phyloP scores from a whole-genome alignment of 2,888 invertebrate genomes.

The Digitonthophagus gazella region DNA sequence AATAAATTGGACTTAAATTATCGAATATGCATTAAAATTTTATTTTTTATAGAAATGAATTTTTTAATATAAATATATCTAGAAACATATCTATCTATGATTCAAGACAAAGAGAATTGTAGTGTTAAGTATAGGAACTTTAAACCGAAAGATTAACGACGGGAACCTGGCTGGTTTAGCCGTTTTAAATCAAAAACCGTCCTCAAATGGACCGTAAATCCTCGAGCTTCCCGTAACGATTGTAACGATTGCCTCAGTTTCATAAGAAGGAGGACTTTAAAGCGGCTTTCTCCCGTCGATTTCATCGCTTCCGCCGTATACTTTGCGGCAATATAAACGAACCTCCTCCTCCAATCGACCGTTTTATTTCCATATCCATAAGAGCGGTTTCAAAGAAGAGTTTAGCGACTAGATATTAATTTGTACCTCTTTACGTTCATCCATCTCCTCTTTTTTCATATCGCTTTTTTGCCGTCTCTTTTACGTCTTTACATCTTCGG shows the following conservation, averaged over 20 bases:
- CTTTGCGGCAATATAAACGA: background rate
- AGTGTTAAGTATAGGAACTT: no score
- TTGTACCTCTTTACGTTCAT: background rate
- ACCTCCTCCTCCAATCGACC: background rate
- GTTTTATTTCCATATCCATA: background rate
- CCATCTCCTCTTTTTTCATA: background rate
- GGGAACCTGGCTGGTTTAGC: no score
- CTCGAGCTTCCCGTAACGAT: background rate
- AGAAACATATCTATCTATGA: background rate
- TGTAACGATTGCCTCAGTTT: background rate
- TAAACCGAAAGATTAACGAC: no score
- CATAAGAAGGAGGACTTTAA: background rate
- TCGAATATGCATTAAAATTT: no score
- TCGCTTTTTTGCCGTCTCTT: no score
- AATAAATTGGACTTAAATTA: background rate
- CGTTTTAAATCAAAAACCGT: background rate
- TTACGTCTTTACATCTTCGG: no score
- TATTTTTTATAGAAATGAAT: no score
- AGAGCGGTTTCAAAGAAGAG: no score
- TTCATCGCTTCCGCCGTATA: background rate
- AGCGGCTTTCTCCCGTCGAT: background rate
- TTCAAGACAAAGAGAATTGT: background rate
- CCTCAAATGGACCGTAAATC: background rate
- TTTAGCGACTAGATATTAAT: background rate
- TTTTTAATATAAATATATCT: no score